These are phyloP conservation scores for Zosterops hypoxanthus DNA, from an alignment of 2,113 vertebrate species.

Conservation along the genomic window DNA sequence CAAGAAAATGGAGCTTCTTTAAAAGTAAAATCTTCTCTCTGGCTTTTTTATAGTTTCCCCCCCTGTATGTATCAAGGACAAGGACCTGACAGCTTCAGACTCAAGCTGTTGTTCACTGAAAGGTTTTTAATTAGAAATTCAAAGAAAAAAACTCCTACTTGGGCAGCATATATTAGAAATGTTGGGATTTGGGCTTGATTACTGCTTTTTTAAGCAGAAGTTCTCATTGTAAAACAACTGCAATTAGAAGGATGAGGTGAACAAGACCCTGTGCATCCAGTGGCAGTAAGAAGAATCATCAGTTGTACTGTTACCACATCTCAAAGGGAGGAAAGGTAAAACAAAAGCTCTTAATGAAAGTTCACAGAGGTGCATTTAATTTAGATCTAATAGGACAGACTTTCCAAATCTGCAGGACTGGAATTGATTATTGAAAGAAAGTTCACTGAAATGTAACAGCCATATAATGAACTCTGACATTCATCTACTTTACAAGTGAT, in stretches of 20 bases:
- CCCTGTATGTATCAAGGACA: conserved; percentile 43
- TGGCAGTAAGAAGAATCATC: neutral
- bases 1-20: conserved; percentile 64
- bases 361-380: conserved; percentile 21
- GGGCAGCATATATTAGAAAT: conserved; percentile 53
- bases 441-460: neutral
- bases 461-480: neutral
- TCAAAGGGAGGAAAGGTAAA: neutral
- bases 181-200: conserved; percentile 38
- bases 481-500: neutral
- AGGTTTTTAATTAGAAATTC: conserved; percentile 70
- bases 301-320: neutral
- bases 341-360: conserved; percentile 13
- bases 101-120: conserved; percentile 60
- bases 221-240: conserved; percentile 48
- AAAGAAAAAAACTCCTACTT: conserved; percentile 56
- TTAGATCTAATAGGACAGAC: conserved; percentile 14
- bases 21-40: conserved; percentile 65
- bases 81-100: conserved; percentile 54
- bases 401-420: neutral
- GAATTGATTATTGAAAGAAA: neutral
- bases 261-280: neutral
- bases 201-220: conserved; percentile 16
- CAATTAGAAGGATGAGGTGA: conserved; percentile 7
- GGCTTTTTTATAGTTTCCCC: neutral